These are phyloP conservation scores for Eristalinus aeneus DNA, from an alignment of 2,888 invertebrate genomes.

Conservation along the genomic window DNA sequence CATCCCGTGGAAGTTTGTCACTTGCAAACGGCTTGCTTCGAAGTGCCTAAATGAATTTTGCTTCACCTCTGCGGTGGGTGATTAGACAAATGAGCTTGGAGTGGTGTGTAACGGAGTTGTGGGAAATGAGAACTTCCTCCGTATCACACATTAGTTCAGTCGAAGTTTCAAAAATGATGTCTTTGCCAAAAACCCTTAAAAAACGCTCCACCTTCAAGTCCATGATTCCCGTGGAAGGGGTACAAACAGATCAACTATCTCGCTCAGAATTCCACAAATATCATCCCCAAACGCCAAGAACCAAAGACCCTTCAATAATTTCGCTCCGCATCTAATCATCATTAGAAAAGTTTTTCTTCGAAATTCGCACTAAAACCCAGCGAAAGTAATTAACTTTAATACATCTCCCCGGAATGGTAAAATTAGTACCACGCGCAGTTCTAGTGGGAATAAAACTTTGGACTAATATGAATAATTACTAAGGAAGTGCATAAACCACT, in stretches of 20 bases:
- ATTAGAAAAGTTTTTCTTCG: not conserved
- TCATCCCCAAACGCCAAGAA: not conserved
- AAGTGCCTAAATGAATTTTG: not conserved
- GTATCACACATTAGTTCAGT: too few relatives aligned
- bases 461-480: slow-evolving; percentile 27
- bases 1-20: not conserved
- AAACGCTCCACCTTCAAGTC: too few relatives aligned
- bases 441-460: slow-evolving; percentile 30
- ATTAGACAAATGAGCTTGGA: not conserved
- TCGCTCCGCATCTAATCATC: not conserved
- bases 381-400: slow-evolving; percentile 13
- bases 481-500: slow-evolving; percentile 1
- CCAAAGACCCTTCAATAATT: not conserved
- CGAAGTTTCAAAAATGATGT: too few relatives aligned
- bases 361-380: not conserved
- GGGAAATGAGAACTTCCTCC: not conserved
- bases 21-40: not conserved
- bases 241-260: too few relatives aligned
- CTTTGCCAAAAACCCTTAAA: too few relatives aligned
- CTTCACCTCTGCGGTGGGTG: not conserved
- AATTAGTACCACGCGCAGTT: slow-evolving; percentile 7
- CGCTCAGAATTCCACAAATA: not conserved
- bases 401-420: not conserved
- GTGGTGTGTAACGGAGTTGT: not conserved
- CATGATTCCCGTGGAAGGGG: too few relatives aligned